Base-by-base conservation (phyloP, 2,113 vertebrate species). In the Acanthisitta chloris region DNA sequence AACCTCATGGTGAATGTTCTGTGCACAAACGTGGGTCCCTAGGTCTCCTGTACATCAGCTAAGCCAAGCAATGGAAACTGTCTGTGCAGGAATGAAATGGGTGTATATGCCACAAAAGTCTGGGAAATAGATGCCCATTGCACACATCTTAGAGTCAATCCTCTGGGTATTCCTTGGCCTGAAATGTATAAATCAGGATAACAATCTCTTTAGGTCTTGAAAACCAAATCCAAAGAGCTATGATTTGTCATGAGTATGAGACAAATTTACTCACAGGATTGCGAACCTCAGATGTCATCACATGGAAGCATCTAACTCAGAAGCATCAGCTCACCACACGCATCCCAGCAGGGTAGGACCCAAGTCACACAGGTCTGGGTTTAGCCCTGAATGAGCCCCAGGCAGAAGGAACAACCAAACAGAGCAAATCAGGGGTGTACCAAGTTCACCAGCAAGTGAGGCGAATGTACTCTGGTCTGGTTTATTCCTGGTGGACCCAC, bases 401-500 rank as follows among this genome's bases (percentile, higher is more conserved):
- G 58, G 38, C 57, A 77, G 69, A 10, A 62, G 43, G 28, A 34
- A 78, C 9, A 48, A 42, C 64, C 45, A 45, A 64, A 34, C 14
- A 33, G 40, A 9, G 25, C 26, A 54, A 31, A 34, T 26, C 20
- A 34, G 59, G 48, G 40, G 38, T 14, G 36, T 25, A 34, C 9
- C 58, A 43, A 58, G 24, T 10, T 36, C 10, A 26, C 7, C n/a
- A 72, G 42, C 2, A 12, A 72, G 18, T 4, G 15, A 64, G 21
- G 51, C 17, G 51, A 58, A 40, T 36, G 34, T 49, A 12, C 34
- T 38, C 64, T 0, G 0, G 10, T 0, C 3, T 43, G 40, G 19
- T 38, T 51, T 24, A 54, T 58, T 78, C 43, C 49, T 2, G 2
- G 34, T 21, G 26, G 57, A 59, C 19, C 57, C 31, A 24, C 18